These are phyloP conservation scores for Rhingia rostrata DNA, from an alignment of 2,888 invertebrate genomes.

Conservation along the genomic window DNA sequence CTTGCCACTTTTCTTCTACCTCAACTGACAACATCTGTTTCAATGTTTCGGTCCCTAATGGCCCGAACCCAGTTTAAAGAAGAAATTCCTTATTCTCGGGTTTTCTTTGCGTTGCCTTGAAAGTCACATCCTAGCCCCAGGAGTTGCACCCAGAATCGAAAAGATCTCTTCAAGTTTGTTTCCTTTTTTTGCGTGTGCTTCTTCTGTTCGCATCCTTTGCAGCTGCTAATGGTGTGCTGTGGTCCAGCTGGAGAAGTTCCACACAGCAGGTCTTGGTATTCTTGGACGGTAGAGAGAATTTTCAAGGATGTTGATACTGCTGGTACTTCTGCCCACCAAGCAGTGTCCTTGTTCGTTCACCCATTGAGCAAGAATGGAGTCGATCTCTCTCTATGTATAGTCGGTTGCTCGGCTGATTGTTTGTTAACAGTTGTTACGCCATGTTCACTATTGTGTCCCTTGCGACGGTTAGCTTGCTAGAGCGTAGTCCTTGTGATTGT, in stretches of 20 bases:
- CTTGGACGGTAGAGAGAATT: constrained; percentile 19
- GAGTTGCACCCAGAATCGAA: constrained; percentile 39
- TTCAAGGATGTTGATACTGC: constrained; percentile 46
- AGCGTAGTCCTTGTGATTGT: background rate
- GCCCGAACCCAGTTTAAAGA: constrained; percentile 35
- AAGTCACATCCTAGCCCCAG: constrained; percentile 42
- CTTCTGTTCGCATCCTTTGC: constrained; percentile 25
- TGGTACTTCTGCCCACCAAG: background rate
- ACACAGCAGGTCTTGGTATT: constrained; percentile 31
- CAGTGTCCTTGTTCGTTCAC: constrained; percentile 41
- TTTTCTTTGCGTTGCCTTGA: background rate
- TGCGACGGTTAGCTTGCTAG: constrained; percentile 59
- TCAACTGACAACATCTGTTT: constrained; percentile 62
- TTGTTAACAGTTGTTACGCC: constrained; percentile 64
- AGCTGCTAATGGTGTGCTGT: constrained; percentile 64
- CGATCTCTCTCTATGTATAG: background rate
- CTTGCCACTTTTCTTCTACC: constrained; percentile 33
- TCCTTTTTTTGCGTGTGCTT: constrained; percentile 10
- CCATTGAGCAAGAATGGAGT: constrained; percentile 40
- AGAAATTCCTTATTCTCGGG: constrained; percentile 12
- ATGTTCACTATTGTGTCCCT: constrained; percentile 62
- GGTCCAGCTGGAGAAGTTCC: constrained; percentile 60
- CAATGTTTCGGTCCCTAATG: constrained; percentile 50
- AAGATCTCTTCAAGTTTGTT: constrained; percentile 26
- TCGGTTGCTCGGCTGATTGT: constrained; percentile 37